Conservation (phyloP, 1,140 invertebrate genomes). For the Drosophila pallidifrons region DNA sequence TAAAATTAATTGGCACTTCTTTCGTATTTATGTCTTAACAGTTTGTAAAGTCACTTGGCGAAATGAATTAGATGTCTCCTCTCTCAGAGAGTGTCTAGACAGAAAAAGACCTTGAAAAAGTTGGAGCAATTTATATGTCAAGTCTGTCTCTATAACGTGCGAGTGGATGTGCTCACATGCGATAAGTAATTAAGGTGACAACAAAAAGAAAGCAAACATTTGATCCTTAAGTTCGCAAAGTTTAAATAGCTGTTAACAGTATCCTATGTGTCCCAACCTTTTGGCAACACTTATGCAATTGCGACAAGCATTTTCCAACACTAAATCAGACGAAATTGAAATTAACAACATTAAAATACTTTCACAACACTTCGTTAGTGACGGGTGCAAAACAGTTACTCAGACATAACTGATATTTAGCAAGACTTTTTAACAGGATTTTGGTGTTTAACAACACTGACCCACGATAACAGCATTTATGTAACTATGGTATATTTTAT, state of each 20-base stretch:
- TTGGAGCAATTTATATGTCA: conserved; percentile 53
- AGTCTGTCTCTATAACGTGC: background rate
- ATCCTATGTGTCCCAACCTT: background rate
- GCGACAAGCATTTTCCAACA: too few species aligned
- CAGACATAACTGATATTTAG: too few species aligned
- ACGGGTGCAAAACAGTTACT: too few species aligned
- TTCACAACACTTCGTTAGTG: too few species aligned
- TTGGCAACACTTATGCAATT: too few species aligned
- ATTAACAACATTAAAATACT: background rate
- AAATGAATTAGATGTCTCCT: conserved; percentile 63
- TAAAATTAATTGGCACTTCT: conserved; percentile 68
- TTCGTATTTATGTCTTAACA: conserved; percentile 33
- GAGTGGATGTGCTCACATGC: background rate
- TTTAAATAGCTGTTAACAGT: background rate
- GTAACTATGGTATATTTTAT: too few species aligned
- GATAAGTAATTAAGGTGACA: background rate
- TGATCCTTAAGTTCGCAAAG: background rate
- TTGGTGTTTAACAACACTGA: too few species aligned
- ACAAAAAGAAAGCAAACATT: conserved; percentile 8
- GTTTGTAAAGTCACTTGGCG: conserved; percentile 49
- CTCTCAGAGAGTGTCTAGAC: conserved; percentile 59
- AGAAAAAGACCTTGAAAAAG: conserved; percentile 63
- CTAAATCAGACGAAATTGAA: too few species aligned
- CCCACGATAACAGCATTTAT: too few species aligned
- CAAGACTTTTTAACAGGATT: too few species aligned